Percentiles rank a stretch among this genome's conserved stretches.
These are phyloP conservation scores for Catocala fraxini DNA, from an alignment of 2,888 invertebrate species.

Conservation along the genomic window DNA sequence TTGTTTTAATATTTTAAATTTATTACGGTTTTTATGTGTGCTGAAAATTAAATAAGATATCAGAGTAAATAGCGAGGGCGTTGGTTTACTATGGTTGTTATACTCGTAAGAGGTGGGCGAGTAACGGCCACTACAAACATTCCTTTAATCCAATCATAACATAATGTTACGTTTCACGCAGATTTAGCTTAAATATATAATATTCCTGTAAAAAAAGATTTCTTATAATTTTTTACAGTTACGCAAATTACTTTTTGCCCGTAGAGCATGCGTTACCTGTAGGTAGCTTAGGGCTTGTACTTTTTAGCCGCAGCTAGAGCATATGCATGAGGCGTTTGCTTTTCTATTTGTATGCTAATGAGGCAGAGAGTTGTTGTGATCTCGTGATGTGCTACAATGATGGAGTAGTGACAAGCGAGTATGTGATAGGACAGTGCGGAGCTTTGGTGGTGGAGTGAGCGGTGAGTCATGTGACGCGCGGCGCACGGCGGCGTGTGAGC, in stretches of 20 bases:
- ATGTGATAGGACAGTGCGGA: conserved; percentile 8
- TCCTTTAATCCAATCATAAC: conserved; percentile 20
- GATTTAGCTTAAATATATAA: conserved; percentile 6
- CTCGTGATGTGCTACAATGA: conserved; percentile 11
- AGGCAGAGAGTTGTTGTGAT: neutral
- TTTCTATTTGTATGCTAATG: too few species aligned
- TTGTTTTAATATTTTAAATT: conserved; percentile 11
- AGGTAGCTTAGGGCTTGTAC: too few species aligned
- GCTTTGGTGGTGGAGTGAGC: neutral
- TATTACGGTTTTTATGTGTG: conserved; percentile 8
- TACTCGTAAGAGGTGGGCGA: conserved; percentile 19
- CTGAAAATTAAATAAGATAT: conserved; percentile 6
- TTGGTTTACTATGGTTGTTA: conserved; percentile 17
- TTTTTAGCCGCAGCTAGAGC: too few species aligned
- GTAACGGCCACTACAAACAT: conserved; percentile 17
- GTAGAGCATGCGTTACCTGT: too few species aligned
- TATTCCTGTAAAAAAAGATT: too few species aligned
- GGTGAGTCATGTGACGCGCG: neutral
- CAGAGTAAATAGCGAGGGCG: conserved; percentile 13
- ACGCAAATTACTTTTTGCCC: too few species aligned
- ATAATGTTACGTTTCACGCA: conserved; percentile 13
- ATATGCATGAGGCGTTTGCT: too few species aligned
- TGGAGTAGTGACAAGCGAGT: conserved; percentile 18
- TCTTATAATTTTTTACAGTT: too few species aligned
- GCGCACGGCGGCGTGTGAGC: neutral